A percentile compares a stretch with the other conserved stretches of the same genome.
Evolutionary conservation across 2,113 vertebrate species (phyloP).

Genomic region (Pelvicachromis taeniatus): DNA sequence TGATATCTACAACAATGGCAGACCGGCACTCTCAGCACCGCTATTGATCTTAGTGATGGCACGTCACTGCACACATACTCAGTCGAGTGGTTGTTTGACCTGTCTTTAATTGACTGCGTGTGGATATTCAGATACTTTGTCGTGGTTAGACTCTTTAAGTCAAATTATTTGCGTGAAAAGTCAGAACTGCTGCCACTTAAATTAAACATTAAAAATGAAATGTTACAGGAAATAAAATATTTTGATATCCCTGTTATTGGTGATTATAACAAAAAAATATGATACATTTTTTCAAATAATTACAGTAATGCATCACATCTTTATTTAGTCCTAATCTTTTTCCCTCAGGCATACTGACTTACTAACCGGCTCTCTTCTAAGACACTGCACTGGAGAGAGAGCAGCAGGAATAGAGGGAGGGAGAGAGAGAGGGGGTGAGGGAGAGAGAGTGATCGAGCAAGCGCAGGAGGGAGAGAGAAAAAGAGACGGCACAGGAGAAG

Average conservation of each 20-base stretch:
- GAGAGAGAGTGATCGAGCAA: slow-evolving; percentile 21
- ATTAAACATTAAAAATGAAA: background rate
- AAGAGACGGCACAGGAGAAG: slow-evolving; percentile 30
- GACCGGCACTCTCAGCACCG: slow-evolving; percentile 12
- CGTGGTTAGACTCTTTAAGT: background rate
- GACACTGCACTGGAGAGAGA: slow-evolving; percentile 64
- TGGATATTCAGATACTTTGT: background rate
- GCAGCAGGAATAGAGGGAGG: slow-evolving; percentile 20
- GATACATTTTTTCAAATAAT: background rate
- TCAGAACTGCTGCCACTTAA: background rate
- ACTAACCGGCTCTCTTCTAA: slow-evolving; percentile 70
- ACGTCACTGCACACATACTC: slow-evolving; percentile 33
- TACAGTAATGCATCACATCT: slow-evolving; percentile 23
- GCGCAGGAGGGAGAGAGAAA: slow-evolving; percentile 53
- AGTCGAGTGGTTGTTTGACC: slow-evolving; percentile 20
- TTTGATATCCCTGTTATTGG: background rate
- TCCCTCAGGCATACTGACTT: slow-evolving; percentile 68
- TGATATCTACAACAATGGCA: slow-evolving; percentile 67
- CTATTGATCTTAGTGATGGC: slow-evolving; percentile 47
- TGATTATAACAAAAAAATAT: background rate
- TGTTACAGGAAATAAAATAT: background rate
- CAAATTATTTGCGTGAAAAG: background rate
- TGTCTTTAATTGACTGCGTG: background rate
- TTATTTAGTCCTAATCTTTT: slow-evolving; percentile 56
- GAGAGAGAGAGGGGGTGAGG: slow-evolving; percentile 15